These are phyloP conservation scores for Eremobia ochroleuca DNA, from an alignment of 2,888 invertebrate genomes.

Conservation along the genomic window DNA sequence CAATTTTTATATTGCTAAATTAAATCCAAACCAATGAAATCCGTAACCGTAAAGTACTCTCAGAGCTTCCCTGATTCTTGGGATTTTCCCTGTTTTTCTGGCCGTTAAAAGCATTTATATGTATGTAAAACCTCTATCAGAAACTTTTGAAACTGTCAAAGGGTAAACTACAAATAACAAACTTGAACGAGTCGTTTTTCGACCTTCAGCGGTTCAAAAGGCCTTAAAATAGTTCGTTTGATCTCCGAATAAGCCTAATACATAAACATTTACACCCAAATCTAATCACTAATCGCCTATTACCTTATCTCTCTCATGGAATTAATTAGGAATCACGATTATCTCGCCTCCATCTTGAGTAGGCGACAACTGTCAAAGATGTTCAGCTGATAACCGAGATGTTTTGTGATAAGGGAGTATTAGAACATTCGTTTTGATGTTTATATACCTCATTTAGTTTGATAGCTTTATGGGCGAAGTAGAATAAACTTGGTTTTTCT, in stretches of 20 bases:
- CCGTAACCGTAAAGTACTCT: not conserved
- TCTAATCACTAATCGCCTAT: conserved; percentile 21
- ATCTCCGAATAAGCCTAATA: conserved; percentile 19
- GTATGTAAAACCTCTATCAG: not conserved
- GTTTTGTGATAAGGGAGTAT: conserved; percentile 31
- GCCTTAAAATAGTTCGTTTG: conserved; percentile 16
- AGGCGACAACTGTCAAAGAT: conserved; percentile 54
- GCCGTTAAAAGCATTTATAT: not conserved
- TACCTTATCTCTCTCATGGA: conserved; percentile 31
- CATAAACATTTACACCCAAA: conserved; percentile 25
- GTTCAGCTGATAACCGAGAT: conserved; percentile 42
- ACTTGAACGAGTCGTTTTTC: not conserved
- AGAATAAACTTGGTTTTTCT: conserved; percentile 10
- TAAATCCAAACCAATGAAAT: not conserved
- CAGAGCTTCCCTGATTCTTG: not conserved
- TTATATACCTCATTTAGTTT: conserved; percentile 41
- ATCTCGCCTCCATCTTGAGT: conserved; percentile 36
- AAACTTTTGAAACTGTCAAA: conserved; percentile 14
- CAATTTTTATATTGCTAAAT: not conserved
- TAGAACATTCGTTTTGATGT: conserved; percentile 23
- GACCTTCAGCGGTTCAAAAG: conserved; percentile 1
- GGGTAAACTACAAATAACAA: not conserved
- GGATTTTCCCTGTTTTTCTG: not conserved
- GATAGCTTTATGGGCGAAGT: conserved; percentile 24
- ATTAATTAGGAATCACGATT: conserved; percentile 48